These are phyloP conservation scores for Caerostris darwini DNA, from an alignment of 1,140 invertebrate species.

Conservation along the genomic window DNA sequence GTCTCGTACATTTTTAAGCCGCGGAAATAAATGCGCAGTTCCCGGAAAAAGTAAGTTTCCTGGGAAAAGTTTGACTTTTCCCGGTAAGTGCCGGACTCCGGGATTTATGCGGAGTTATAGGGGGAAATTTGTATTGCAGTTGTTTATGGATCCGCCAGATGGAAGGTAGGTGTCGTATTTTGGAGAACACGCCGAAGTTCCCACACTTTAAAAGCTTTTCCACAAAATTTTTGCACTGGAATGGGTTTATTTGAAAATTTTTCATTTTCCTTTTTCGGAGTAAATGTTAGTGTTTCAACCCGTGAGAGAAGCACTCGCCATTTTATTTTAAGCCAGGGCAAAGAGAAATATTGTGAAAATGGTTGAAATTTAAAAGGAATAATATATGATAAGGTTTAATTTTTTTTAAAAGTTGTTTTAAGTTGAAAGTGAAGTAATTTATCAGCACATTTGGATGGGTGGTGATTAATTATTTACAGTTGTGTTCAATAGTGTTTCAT, in stretches of 20 bases:
- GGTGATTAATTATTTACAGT: too few relatives aligned
- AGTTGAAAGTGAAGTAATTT: too few relatives aligned
- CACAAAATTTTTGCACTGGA: not conserved
- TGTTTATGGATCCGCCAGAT: slow-evolving; percentile 7
- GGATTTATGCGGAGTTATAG: slow-evolving; percentile 10
- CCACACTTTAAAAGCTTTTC: slow-evolving; percentile 11
- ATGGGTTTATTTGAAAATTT: slow-evolving; percentile 29
- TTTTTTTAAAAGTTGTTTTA: too few relatives aligned
- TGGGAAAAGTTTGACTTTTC: slow-evolving; percentile 1
- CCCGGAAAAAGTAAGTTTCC: not conserved
- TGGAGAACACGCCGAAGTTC: not conserved
- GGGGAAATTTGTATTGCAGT: slow-evolving; percentile 18
- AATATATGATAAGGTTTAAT: too few relatives aligned
- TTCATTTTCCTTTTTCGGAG: not conserved
- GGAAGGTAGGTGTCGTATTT: not conserved
- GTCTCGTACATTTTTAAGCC: not conserved
- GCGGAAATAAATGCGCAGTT: not conserved
- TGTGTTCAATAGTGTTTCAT: too few relatives aligned
- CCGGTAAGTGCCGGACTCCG: not conserved
- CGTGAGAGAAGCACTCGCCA: not conserved
- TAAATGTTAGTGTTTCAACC: not conserved
- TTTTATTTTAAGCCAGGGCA: not conserved
- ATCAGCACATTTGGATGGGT: too few relatives aligned
- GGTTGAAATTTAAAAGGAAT: too few relatives aligned
- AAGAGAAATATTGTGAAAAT: not conserved